phyloP scores from a whole-genome alignment of 35 echinoderm and acorn worm species.

The Heliocidaris erythrogramma region DNA sequence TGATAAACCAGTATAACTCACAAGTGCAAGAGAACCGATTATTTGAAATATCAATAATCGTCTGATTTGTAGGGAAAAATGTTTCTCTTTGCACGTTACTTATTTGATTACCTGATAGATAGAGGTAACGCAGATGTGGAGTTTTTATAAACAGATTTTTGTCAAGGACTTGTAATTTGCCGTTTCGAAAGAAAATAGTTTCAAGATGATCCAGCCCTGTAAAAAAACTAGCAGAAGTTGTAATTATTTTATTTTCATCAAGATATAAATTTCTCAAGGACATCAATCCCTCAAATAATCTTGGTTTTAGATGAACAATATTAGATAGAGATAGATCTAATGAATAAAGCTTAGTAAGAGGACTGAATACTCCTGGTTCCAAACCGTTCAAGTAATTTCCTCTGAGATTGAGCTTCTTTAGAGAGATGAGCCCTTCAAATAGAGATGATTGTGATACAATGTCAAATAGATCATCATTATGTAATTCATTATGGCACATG shows the following conservation, averaged over 20 bases:
- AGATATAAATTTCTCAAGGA: background rate
- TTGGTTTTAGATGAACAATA: background rate
- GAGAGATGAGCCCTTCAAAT: background rate
- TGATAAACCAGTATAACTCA: background rate
- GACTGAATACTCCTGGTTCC: background rate
- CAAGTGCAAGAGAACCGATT: constrained; percentile 13
- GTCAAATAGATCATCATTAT: background rate
- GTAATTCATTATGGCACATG: background rate
- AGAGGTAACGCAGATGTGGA: background rate
- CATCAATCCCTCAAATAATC: background rate
- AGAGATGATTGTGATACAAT: background rate
- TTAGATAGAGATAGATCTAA: background rate
- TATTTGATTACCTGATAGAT: background rate
- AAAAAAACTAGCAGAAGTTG: background rate
- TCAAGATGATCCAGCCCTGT: background rate
- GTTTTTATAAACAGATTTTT: background rate
- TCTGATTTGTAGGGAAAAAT: background rate
- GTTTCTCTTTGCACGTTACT: background rate
- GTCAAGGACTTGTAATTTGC: background rate
- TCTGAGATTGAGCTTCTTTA: background rate
- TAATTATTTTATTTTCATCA: background rate
- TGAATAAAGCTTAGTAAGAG: background rate
- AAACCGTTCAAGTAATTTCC: background rate
- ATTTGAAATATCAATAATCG: background rate
- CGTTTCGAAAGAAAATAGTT: background rate